Evolutionary conservation across 2,888 invertebrate species (phyloP), one percentile per base, ranked within the genome.

Genomic region (Ctenicera cuprea): DNA sequence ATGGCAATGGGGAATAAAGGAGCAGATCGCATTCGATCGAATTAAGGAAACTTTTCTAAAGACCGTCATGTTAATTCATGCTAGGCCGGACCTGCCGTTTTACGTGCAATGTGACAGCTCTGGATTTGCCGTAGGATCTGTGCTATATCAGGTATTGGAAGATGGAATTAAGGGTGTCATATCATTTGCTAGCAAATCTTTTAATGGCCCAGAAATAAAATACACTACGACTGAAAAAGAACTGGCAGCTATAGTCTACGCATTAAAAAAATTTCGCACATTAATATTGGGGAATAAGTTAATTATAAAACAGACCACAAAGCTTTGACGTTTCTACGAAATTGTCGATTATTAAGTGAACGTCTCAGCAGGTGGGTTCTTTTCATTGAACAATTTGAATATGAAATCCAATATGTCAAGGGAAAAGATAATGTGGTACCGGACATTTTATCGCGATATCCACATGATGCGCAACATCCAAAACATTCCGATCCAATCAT

Each of bases 381-480:
- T 0, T 66, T 74, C 11, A 30, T 81, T 11, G 75, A 79, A 12
- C 76, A 78, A 59, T 82, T 77, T 62, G 38, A 74, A 9, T 81
- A 77, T 38, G 50, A 11, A 0, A 52, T 81, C 0, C 71, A 73
- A 41, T 73, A 82, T 67, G 77, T 81, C 33, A 67, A 48, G 2
- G 82, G 81, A 0, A 67, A 22, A 7, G 77, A 81, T 0, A 82
- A 82, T 54, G 48, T 77, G 0, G 79, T 76, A 0, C 78, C 78
- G 0, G 81, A 83, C 65, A 72, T 79, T n/a, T 73, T 82, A n/a
- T 80, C 80, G 8, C 59, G 83, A 1, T 78, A 79, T 64, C 77
- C 78, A 0, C 9, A 50, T 0, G 64, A 37, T 9, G 8, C 5
- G 26, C 26, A 26, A 26, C 26, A 3, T 3, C 26, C 26, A 26